These are phyloP conservation scores for Xyliphius kryptos DNA, from an alignment of 2,113 vertebrate species.

Conservation along the genomic window DNA sequence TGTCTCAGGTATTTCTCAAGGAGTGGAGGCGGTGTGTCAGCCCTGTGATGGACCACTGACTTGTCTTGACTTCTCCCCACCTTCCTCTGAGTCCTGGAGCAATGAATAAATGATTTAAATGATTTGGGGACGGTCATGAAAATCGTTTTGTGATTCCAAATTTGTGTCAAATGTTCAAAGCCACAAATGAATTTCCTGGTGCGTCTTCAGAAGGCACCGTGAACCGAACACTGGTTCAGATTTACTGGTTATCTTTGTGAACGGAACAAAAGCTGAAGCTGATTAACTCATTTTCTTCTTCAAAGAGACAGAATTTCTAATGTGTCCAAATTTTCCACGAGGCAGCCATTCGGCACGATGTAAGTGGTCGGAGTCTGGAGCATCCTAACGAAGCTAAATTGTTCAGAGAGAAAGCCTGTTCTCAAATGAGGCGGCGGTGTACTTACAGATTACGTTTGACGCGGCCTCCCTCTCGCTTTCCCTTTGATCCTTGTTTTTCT, in stretches of 20 bases:
- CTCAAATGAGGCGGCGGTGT: slow-evolving; percentile 14
- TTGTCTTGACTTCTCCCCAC: too few species aligned
- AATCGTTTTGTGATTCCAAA: too few species aligned
- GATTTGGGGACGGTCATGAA: too few species aligned
- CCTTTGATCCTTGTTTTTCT: slow-evolving; percentile 22
- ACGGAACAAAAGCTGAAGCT: neutral
- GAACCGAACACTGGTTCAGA: neutral
- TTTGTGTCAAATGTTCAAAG: too few species aligned
- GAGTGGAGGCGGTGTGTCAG: too few species aligned
- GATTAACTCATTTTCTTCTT: slow-evolving; percentile 9
- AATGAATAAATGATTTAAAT: too few species aligned
- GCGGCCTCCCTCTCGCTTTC: slow-evolving; percentile 12
- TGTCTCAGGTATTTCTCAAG: too few species aligned
- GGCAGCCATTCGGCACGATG: neutral
- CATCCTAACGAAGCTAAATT: slow-evolving; percentile 20
- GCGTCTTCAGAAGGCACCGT: neutral
- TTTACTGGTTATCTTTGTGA: slow-evolving; percentile 5
- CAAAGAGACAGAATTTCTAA: slow-evolving; percentile 4
- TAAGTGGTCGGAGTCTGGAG: slow-evolving; percentile 7
- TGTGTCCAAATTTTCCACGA: neutral
- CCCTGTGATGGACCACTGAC: too few species aligned
- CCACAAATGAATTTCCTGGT: too few species aligned
- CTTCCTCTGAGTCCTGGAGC: too few species aligned
- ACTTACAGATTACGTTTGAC: slow-evolving; percentile 30
- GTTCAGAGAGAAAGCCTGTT: slow-evolving; percentile 10